Conservation (phyloP, 2,888 invertebrate species). For the Drosophila testacea region DNA sequence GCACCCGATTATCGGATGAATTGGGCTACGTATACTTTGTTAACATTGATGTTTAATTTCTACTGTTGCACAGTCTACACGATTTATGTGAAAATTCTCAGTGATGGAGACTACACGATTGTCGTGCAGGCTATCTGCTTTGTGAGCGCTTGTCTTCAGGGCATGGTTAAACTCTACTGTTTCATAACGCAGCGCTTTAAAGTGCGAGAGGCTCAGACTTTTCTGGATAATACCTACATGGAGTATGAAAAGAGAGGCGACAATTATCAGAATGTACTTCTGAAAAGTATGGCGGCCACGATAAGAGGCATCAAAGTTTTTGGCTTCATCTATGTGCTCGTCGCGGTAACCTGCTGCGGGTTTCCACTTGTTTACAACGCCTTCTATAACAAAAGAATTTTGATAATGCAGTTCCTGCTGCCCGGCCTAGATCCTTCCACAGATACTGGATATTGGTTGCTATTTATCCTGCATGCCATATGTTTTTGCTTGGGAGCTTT, state of each 20-base stretch:
- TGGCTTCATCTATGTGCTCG: slow-evolving; percentile 7
- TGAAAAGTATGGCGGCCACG: slow-evolving; percentile 10
- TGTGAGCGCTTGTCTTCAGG: slow-evolving; percentile 36
- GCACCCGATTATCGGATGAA: slow-evolving; percentile 23
- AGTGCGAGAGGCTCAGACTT: not conserved
- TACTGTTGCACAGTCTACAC: slow-evolving; percentile 54
- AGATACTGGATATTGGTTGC: slow-evolving; percentile 29
- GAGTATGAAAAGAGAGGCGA: slow-evolving; percentile 36
- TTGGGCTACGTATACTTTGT: slow-evolving; percentile 22
- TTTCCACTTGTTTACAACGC: slow-evolving; percentile 27
- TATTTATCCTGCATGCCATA: slow-evolving; percentile 21
- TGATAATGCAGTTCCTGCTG: slow-evolving; percentile 57
- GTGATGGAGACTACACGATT: slow-evolving; percentile 39
- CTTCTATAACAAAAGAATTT: slow-evolving; percentile 35
- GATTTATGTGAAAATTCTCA: slow-evolving; percentile 36
- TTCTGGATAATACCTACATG: slow-evolving; percentile 35
- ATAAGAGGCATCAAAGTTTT: slow-evolving; percentile 30
- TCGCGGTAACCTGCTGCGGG: not conserved
- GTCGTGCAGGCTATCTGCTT: slow-evolving; percentile 49
- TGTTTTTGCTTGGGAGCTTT: slow-evolving; percentile 43
- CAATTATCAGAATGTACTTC: slow-evolving; percentile 29
- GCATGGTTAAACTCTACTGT: slow-evolving; percentile 8
- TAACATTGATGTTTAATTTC: slow-evolving; percentile 10
- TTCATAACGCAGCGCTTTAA: slow-evolving; percentile 5
- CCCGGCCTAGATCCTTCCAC: slow-evolving; percentile 49